Base-by-base conservation (phyloP, 2,113 vertebrate genomes). In the Mustela lutreola region DNA sequence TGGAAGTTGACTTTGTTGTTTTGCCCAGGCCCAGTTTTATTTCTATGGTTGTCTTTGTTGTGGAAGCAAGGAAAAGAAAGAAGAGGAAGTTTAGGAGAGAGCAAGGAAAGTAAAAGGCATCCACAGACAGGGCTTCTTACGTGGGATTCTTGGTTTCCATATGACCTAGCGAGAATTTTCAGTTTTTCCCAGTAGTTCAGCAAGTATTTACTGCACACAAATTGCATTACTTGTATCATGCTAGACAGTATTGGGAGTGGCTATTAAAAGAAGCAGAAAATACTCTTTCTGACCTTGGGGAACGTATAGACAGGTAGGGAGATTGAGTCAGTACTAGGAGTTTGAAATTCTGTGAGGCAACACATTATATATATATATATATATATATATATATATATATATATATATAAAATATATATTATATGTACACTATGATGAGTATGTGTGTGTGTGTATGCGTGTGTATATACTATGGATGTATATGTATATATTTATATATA, bases 1-100 rank as follows among this genome's bases (percentile, higher is more conserved):
- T 92, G 89, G 83, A 91, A 97, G 86, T 86, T 81, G 88, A 89
- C 83, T 97, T 96, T 96, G 85, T 86, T 96, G 73, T 87, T 96
- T 95, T 82, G 50, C 50, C 53, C 71, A 71, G 31, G 53, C 31
- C 60, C 16, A 26, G 42, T 96, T 96, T 92, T 79, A 96, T 94
- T 96, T 95, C 15, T 86, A 12, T 93, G 85, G 39, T 89, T 93
- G 58, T 82, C 45, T 94, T 79, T 96, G 84, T 86, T 18, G 28
- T 75, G 39, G 15, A 98, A 78, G 89, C 88, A 96, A 94, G 83
- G 73, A 58, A 91, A 83, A 87, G 63, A 91, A 83, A 81, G 45
- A 83, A 56, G 85, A 76, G 76, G 62, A 76, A 92, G 73, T 89
- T 90, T 71, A 45, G 71, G 31, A 76, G 60, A 71, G 22, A 95